phyloP scores from a whole-genome alignment of 2,113 vertebrate species.

The Zosterops hypoxanthus region DNA sequence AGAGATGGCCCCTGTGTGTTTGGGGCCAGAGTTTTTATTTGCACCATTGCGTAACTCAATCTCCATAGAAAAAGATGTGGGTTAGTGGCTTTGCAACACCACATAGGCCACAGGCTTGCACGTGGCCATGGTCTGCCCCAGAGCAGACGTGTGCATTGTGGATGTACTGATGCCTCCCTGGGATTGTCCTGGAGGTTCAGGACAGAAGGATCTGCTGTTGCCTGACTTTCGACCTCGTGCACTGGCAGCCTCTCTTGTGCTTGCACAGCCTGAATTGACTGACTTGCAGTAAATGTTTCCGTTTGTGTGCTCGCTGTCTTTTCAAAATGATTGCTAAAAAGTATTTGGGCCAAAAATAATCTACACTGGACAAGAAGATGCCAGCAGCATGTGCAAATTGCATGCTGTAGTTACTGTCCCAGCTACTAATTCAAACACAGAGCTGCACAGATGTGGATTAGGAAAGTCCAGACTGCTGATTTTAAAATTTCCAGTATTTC shows the following conservation, averaged over 20 bases:
- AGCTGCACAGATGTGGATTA: neutral
- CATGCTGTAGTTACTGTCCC: neutral
- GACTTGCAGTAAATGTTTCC: slow-evolving; percentile 12
- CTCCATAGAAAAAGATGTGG: slow-evolving; percentile 4
- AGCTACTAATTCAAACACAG: neutral
- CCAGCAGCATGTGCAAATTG: neutral
- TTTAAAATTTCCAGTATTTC: neutral
- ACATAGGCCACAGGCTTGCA: neutral
- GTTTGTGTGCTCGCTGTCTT: neutral
- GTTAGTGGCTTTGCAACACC: neutral
- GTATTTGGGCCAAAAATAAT: slow-evolving; percentile 27
- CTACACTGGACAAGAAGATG: neutral
- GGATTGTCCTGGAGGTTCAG: neutral
- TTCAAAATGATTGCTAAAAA: neutral
- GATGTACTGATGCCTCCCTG: neutral
- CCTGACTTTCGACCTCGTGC: neutral
- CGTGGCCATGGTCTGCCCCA: neutral
- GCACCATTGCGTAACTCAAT: slow-evolving; percentile 16
- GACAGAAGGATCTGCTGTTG: slow-evolving; percentile 11
- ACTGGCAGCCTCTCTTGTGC: neutral
- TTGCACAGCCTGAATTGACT: neutral
- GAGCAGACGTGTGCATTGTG: neutral
- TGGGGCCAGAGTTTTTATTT: slow-evolving; percentile 55
- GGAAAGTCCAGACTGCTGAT: neutral
- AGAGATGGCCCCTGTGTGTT: neutral